Evolutionary conservation across 2,113 vertebrate genomes (phyloP).

Genomic region (Cavia aperea): DNA sequence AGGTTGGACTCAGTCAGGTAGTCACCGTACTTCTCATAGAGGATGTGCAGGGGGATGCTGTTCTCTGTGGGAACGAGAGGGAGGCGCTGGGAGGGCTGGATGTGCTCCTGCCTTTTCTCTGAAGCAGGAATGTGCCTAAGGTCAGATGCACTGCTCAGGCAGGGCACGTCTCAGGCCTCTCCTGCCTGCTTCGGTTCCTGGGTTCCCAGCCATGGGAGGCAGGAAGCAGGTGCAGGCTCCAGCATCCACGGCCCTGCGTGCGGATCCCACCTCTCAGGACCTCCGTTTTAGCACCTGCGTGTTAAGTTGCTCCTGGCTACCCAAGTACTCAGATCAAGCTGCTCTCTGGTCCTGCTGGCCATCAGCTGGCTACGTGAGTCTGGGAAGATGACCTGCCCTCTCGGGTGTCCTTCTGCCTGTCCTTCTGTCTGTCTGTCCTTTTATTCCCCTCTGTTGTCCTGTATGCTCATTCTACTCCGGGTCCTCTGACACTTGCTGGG

Average conservation of each 20-base stretch:
- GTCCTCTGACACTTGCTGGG: not conserved
- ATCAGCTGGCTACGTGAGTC: not conserved
- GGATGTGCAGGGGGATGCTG: constrained; percentile 80
- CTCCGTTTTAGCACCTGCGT: not conserved
- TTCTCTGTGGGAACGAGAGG: constrained; percentile 75
- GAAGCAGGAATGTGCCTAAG: not conserved
- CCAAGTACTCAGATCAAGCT: not conserved
- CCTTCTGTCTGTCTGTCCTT: too few species aligned
- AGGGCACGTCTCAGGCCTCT: not conserved
- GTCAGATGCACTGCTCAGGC: not conserved
- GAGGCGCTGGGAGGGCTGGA: not conserved
- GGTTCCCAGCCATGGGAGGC: too few species aligned
- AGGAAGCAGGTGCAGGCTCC: too few species aligned
- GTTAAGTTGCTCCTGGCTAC: not conserved
- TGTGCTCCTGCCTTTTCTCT: not conserved
- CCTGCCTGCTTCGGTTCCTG: not conserved
- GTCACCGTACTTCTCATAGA: constrained; percentile 82
- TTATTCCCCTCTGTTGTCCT: not conserved
- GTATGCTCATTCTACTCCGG: not conserved
- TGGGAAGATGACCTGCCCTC: not conserved
- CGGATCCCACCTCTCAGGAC: not conserved
- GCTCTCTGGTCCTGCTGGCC: not conserved
- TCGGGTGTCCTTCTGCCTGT: too few species aligned
- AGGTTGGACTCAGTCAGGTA: constrained; percentile 85
- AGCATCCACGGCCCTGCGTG: not conserved